Evolutionary conservation across 2,888 invertebrate genomes (phyloP).

Genomic region (Trissolcus japonicus): DNA sequence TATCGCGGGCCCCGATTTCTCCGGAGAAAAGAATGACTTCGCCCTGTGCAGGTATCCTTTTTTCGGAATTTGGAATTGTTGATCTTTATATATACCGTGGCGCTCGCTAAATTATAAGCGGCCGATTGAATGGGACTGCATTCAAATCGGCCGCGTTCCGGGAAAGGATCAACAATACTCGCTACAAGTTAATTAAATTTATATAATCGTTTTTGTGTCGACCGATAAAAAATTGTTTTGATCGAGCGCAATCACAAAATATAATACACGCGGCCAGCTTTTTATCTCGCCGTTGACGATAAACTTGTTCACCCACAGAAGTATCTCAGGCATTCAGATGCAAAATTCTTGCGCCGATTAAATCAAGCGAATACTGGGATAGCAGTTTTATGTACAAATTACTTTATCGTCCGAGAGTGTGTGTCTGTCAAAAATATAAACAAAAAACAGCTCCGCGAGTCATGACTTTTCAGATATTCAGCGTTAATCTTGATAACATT

Average conservation of each 20-base stretch:
- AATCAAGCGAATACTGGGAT: too few relatives aligned
- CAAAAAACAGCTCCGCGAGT: too few relatives aligned
- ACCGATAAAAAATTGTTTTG: too few relatives aligned
- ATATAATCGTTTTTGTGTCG: background rate
- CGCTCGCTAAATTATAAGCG: constrained; percentile 29
- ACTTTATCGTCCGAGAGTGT: too few relatives aligned
- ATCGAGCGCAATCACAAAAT: too few relatives aligned
- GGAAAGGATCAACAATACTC: constrained; percentile 10
- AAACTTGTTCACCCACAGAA: too few relatives aligned
- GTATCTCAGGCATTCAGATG: too few relatives aligned
- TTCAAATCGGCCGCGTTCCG: constrained; percentile 40
- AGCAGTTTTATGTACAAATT: too few relatives aligned
- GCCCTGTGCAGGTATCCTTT: constrained; percentile 37
- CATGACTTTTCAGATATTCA: too few relatives aligned
- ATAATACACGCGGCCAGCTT: too few relatives aligned
- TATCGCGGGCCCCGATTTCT: constrained; percentile 51
- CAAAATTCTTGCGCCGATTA: too few relatives aligned
- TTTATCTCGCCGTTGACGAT: background rate
- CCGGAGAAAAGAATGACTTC: constrained; percentile 39
- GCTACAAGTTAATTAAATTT: constrained; percentile 39
- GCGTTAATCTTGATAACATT: background rate
- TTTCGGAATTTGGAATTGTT: constrained; percentile 52
- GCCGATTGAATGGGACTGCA: constrained; percentile 8
- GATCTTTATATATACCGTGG: constrained; percentile 20
- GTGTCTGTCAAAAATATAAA: too few relatives aligned